Evolutionary conservation across 2,888 invertebrate species (phyloP), one percentile per base, ranked within the genome.

Genomic region (Pseudococcus longispinus): DNA sequence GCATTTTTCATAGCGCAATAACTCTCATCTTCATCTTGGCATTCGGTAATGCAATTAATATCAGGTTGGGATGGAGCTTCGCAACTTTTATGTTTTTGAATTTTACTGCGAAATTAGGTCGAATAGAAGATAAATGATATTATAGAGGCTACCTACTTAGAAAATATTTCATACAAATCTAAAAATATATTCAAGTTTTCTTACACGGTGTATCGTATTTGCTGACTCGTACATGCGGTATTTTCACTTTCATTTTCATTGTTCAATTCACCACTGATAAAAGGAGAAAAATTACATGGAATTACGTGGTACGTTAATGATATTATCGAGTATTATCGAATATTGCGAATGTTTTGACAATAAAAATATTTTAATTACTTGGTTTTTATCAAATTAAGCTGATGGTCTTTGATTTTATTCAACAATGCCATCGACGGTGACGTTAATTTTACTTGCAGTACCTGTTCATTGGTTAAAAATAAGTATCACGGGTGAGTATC

Each of bases 31-130:
- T 84, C 87, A 32, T 83, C 83, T 46, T 84, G 70, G 23, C 65
- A 83, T 46, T 87, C 87, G 29, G 87, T 60, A 15, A 87, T 74
- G 32, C 83, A 83, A 29, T 87, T 70, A 15, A 44, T 46, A 51
- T 87, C 70, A 13, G 65, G 51, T 46, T 60, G 83, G 9, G 83
- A 46, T 18, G 87, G 74, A 42, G 83, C 70, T 83, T 87, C 87
- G 37, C 87, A 87, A 46, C 87, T 87, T 74, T 87, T 87, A 70
- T 87, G 87, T 84, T 87, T 87, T 74, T 87, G 87, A 42, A 87
- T 87, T 87, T 87, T 87, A 29, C 87, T 87, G 44, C 15, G 15
- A 29, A 82, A 42, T 60, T 26, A 26, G n/a, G 42, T 46, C n/a
- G 55, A 85, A 46, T 84, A 37, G 0, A 37, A 80, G 15, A 42